Base-by-base conservation (phyloP, 2,888 invertebrate species). In the Drosophila multiciliata region DNA sequence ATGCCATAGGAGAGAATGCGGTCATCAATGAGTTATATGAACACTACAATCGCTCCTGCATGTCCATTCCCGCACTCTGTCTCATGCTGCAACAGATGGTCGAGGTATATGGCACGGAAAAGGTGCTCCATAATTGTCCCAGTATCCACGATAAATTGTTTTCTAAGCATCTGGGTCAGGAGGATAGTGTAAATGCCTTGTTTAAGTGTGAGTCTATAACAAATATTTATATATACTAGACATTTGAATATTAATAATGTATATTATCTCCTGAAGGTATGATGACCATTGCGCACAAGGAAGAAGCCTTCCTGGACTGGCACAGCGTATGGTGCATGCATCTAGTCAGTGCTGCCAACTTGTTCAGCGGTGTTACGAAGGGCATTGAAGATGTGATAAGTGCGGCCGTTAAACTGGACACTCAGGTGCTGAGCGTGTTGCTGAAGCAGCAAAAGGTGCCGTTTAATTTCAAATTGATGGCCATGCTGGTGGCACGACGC, bases 401-500 rank as follows among this genome's bases (percentile, higher is more conserved):
- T 29, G 40, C 38, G n/a, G 38, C 55, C 38, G n/a, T 55, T n/a
- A 26, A n/a, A 8, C 55, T 55, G 4, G 55, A 55, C 12, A 36
- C 26, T 38, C 38, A 38, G 2, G 17, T 38, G 4, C 26, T 55
- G 1, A 15, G 9, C 26, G 11, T 55, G n/a, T n/a, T 55, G n/a
- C 26, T 55, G 8, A 26, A 38, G 45, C 23, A 45, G 45, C 45
- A 8, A 8, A 45, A 45, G 23, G 45, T 45, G 4, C 45, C 45
- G 4, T 45, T 45, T 45, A 45, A 45, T 45, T 45, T 45, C 23
- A 45, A 45, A 45, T 45, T 45, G 15, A 45, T 23, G 45, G 45
- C 45, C 15, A 23, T 45, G 45, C 15, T 45, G 8, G 82, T 90
- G 3, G 90, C 91, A 0, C 94, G 95, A 8, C 94, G 94, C 72